Conservation (phyloP, 2,797 vertebrate species). For the Melanogrammus aeglefinus region DNA sequence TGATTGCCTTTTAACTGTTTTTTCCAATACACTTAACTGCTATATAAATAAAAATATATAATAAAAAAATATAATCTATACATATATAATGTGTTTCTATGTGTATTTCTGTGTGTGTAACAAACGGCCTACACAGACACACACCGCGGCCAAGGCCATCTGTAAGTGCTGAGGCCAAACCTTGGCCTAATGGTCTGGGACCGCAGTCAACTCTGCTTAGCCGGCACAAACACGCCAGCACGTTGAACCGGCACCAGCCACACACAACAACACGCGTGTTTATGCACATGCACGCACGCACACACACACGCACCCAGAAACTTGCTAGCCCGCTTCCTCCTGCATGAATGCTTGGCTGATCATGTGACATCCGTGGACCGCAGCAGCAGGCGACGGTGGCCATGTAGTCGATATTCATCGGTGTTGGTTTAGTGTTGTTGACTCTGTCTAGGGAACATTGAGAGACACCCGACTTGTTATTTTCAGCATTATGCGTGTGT, state of each 20-base stretch:
- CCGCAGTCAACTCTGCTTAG: slow-evolving; percentile 27
- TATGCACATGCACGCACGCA: neutral
- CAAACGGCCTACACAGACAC: slow-evolving; percentile 19
- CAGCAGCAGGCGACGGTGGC: too few species aligned
- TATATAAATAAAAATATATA: neutral
- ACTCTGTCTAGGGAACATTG: neutral
- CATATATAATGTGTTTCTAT: neutral
- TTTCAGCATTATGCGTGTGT: neutral
- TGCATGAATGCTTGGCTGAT: neutral
- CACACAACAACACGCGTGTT: neutral
- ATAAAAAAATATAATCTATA: neutral
- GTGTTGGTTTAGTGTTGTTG: neutral
- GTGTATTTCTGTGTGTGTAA: slow-evolving; percentile 3
- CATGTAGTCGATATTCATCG: too few species aligned
- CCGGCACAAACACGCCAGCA: slow-evolving; percentile 20
- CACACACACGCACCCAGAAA: too few species aligned
- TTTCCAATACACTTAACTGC: neutral
- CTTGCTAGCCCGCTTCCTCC: too few species aligned
- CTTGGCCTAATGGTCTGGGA: slow-evolving; percentile 43
- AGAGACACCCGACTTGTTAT: neutral
- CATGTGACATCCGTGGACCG: neutral
- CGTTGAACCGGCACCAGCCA: neutral
- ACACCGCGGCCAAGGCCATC: slow-evolving; percentile 37
- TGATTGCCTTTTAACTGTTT: neutral
- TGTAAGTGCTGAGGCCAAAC: slow-evolving; percentile 44